Conservation (phyloP, 2,888 invertebrate species). For the Dolichomitus sp. region DNA sequence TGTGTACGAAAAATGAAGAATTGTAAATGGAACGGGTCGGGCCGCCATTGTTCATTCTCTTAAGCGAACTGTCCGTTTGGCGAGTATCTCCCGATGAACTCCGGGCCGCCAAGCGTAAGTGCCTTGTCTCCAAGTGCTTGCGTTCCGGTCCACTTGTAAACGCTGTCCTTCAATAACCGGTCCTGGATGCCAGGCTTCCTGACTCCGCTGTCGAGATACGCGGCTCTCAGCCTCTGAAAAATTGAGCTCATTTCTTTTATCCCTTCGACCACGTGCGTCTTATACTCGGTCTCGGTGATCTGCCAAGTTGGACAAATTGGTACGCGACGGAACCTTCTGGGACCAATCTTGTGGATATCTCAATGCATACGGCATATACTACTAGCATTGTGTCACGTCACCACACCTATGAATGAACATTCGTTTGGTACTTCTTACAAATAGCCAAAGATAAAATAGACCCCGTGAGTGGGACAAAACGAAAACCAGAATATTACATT, state of each 20-base stretch:
- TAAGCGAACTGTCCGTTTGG: conserved; percentile 32
- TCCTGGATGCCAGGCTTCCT: conserved; percentile 55
- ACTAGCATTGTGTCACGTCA: not conserved
- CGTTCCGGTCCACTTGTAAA: conserved; percentile 67
- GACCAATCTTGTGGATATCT: conserved; percentile 9
- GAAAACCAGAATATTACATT: conserved; percentile 23
- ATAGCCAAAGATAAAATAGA: not conserved
- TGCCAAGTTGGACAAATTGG: conserved; percentile 64
- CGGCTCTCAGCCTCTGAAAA: conserved; percentile 42
- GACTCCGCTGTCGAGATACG: conserved; percentile 33
- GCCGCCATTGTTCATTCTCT: conserved; percentile 18
- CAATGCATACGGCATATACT: not conserved
- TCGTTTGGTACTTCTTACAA: conserved; percentile 19
- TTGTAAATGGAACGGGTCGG: conserved; percentile 36
- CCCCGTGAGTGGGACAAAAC: not conserved
- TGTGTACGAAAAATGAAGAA: conserved; percentile 16
- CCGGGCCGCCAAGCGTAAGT: conserved; percentile 59
- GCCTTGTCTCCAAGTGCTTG: conserved; percentile 61
- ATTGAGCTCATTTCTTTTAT: conserved; percentile 43
- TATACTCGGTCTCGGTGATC: conserved; percentile 5
- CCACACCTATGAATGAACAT: not conserved
- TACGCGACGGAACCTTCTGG: conserved; percentile 47
- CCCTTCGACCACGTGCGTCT: conserved; percentile 28
- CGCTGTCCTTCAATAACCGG: conserved; percentile 64
- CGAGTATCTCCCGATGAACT: conserved; percentile 24